Evolutionary conservation across 2,888 invertebrate genomes (phyloP), one percentile per base, ranked within the genome.

Genomic region (Spicauda simplicius): DNA sequence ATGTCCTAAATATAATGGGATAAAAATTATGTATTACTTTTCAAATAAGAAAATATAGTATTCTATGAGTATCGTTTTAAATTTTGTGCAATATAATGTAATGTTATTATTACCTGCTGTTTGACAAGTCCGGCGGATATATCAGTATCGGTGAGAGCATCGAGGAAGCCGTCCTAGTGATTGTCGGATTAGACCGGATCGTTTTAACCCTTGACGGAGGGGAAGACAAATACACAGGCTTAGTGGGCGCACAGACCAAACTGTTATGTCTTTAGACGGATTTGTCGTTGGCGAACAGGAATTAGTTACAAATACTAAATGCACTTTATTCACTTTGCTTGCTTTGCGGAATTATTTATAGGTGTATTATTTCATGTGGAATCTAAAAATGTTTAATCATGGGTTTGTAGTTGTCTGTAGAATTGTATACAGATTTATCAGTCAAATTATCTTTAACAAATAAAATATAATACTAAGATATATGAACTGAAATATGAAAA

Each of bases 131-230:
- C 92, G 93, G 92, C 76, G 93, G 91, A 77, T 91, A 93, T 79
- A 94, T 94, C 91, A 93, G 90, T 82, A 94, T 93, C 87, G 93
- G 93, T 78, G 93, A 93, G 73, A 94, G 91, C 91, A 92, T 92
- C 87, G 93, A 91, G 72, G 93, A 93, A 74, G 93, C 93, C 75
- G 93, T 90, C 88, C 93, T 87, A 83, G 92, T 93, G 87, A 92
- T 91, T 76, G 93, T 92, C 73, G 93, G 93, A 79, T 92, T 93
- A 87, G 93, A 93, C 85, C 93, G 93, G 86, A 93, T 88, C 88
- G 93, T 91, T 88, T 91, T 92, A 83, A 91, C 90, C 93, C 93
- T 93, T 91, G 77, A 79, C 77, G 75, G 79, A n/a, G 71, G 80
- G 83, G 81, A 84, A 90, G 89, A 90, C 82, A 88, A 87, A 89